Evolutionary conservation across 2,113 vertebrate genomes (phyloP).

Genomic region (Anas platyrhynchos): DNA sequence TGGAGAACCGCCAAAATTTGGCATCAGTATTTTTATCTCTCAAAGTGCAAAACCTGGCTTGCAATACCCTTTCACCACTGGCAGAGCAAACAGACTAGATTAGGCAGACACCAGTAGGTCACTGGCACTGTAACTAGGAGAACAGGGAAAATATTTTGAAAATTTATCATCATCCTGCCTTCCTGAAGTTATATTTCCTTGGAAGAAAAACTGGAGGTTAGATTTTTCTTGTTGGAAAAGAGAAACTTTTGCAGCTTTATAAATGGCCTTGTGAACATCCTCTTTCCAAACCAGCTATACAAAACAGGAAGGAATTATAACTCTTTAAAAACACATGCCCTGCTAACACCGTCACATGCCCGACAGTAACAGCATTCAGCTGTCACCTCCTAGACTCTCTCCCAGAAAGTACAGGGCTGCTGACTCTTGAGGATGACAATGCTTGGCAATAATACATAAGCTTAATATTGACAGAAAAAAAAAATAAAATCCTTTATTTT

Average conservation of each 20-base stretch:
- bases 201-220: background rate
- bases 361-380: background rate
- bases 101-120: background rate
- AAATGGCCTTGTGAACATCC: background rate
- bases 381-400: background rate
- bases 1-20: constrained; percentile 36
- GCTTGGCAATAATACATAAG: background rate
- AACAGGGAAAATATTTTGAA: constrained; percentile 4
- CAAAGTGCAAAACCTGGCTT: background rate
- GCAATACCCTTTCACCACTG: background rate
- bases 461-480: background rate
- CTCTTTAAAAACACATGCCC: background rate
- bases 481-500: background rate
- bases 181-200: background rate
- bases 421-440: background rate
- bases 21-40: constrained; percentile 24
- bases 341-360: background rate
- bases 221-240: constrained; percentile 1
- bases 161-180: background rate
- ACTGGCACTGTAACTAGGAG: background rate
- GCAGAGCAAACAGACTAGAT: constrained; percentile 19
- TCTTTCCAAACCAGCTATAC: background rate
- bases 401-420: background rate
- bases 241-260: background rate
- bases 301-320: constrained; percentile 26